These are phyloP conservation scores for Dione vanillae DNA, from an alignment of 2,888 invertebrate species.

Conservation along the genomic window DNA sequence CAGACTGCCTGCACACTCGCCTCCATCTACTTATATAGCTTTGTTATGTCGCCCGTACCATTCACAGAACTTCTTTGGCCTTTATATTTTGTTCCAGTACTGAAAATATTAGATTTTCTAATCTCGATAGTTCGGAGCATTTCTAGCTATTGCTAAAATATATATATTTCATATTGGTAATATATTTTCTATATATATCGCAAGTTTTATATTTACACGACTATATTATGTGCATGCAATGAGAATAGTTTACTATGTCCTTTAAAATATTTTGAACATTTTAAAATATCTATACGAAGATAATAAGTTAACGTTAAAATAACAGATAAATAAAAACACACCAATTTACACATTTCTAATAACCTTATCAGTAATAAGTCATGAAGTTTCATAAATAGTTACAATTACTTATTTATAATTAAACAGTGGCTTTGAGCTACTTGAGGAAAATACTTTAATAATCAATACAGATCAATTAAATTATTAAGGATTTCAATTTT, in stretches of 20 bases:
- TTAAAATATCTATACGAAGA: background rate
- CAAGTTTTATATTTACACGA: no score
- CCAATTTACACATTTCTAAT: background rate
- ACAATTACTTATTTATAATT: background rate
- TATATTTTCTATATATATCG: no score
- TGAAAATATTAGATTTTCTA: constrained; percentile 35
- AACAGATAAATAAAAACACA: background rate
- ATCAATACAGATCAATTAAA: background rate
- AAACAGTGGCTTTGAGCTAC: constrained; percentile 6
- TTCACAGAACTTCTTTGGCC: constrained; percentile 46
- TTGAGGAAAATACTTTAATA: background rate
- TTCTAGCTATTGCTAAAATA: background rate
- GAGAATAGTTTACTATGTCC: no score
- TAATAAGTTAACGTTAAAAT: background rate
- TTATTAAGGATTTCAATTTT: background rate
- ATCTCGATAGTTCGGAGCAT: background rate
- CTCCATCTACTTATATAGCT: constrained; percentile 68
- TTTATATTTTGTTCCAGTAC: constrained; percentile 44
- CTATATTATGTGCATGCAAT: no score
- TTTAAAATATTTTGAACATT: no score
- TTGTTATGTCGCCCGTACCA: constrained; percentile 50
- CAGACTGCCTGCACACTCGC: constrained; percentile 60
- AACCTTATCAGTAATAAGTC: background rate
- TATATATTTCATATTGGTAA: no score
- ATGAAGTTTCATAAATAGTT: background rate